phyloP scores from a whole-genome alignment of 2,797 vertebrate species.

The Pangasius krempfi region DNA sequence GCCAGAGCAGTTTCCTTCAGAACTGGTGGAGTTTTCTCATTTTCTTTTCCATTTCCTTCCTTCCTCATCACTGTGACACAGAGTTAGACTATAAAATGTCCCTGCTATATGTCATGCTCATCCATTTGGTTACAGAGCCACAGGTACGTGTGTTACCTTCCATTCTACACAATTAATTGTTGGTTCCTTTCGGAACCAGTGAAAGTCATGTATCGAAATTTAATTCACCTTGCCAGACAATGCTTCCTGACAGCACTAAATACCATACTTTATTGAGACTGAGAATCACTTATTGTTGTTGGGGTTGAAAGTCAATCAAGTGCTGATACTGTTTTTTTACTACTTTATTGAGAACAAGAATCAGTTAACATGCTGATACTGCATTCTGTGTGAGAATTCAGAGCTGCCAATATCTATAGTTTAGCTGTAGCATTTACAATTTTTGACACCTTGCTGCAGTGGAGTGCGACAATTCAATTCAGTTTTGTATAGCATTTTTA shows the following conservation, averaged over 20 bases:
- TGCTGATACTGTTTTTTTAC: not conserved
- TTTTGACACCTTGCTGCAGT: not conserved
- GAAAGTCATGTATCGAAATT: not conserved
- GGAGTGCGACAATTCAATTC: not conserved
- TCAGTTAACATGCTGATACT: not conserved
- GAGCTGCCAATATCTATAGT: too few species aligned
- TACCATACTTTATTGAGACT: not conserved
- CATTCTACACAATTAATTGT: not conserved
- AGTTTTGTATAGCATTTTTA: too few species aligned
- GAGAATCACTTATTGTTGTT: not conserved
- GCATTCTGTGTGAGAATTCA: not conserved
- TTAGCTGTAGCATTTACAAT: not conserved
- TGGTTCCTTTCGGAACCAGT: not conserved
- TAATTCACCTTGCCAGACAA: not conserved
- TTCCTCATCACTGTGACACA: not conserved
- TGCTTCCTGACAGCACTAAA: not conserved
- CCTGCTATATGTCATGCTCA: not conserved
- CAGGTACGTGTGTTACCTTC: not conserved
- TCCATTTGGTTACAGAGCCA: not conserved
- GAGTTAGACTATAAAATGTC: not conserved
- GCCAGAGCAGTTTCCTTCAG: not conserved
- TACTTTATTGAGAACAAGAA: not conserved
- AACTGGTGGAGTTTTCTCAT: not conserved
- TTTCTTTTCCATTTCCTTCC: not conserved
- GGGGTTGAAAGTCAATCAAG: not conserved